A percentile compares a stretch with the other conserved stretches of the same genome.
phyloP scores from a whole-genome alignment of 23 tunicate genomes.

The Ascidia mentula region DNA sequence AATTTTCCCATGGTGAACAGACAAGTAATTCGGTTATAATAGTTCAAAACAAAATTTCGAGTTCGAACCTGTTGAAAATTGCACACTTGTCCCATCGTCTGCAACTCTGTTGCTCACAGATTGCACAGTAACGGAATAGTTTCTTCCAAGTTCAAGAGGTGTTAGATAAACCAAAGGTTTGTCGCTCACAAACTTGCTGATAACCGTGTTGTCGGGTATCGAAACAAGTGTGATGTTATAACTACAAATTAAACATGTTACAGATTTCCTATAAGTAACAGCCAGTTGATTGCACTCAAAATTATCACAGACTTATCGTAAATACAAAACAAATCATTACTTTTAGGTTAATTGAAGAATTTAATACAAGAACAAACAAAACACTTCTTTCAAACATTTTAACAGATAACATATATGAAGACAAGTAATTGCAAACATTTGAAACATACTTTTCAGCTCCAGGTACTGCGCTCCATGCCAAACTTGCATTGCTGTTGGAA shows the following conservation, averaged over 20 bases:
- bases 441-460: not conserved
- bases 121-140: not conserved
- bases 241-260: not conserved
- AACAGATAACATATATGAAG: not conserved
- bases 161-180: not conserved
- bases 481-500: not conserved
- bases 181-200: not conserved
- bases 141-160: not conserved
- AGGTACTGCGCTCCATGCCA: not conserved
- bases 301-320: not conserved
- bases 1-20: not conserved
- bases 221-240: not conserved
- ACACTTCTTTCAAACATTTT: not conserved
- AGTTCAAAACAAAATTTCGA: not conserved
- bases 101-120: not conserved
- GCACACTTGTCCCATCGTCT: not conserved
- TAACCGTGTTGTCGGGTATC: not conserved
- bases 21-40: not conserved
- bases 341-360: too few relatives aligned
- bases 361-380: not conserved
- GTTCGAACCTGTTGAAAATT: not conserved
- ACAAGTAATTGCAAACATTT: not conserved
- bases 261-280: not conserved
- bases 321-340: not conserved
- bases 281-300: not conserved